phyloP scores from a whole-genome alignment of 2,797 vertebrate genomes.

The Chiroxiphia lanceolata region DNA sequence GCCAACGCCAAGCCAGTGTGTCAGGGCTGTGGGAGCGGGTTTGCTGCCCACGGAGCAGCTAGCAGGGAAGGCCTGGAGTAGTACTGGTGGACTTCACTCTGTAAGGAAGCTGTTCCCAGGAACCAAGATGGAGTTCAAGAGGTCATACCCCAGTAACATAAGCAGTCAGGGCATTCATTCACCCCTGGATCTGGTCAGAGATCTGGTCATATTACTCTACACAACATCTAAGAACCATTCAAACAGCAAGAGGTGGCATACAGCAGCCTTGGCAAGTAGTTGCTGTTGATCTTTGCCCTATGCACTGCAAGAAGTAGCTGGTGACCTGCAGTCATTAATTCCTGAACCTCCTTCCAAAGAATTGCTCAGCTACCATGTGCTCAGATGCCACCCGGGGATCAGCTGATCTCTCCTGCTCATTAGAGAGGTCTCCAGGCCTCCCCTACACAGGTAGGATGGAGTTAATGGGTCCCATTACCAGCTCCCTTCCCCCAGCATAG shows the following conservation, averaged over 20 bases:
- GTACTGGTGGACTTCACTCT: neutral
- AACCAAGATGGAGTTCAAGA: neutral
- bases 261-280: neutral
- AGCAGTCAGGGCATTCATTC: neutral
- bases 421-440: neutral
- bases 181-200: neutral
- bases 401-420: neutral
- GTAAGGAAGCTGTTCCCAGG: neutral
- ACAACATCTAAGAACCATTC: neutral
- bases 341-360: neutral
- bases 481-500: slow-evolving; percentile 43
- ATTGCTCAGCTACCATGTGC: neutral
- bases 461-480: neutral
- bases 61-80: neutral
- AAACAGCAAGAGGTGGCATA: slow-evolving; percentile 2
- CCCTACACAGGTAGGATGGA: neutral
- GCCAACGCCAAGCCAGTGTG: neutral
- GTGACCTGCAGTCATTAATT: neutral
- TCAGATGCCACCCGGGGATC: neutral
- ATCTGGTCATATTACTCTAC: neutral
- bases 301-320: neutral
- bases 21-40: neutral
- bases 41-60: neutral
- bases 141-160: neutral
- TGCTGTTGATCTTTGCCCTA: neutral